phyloP scores from a whole-genome alignment of 2,113 vertebrate species.

The Rhinolophus sinicus region DNA sequence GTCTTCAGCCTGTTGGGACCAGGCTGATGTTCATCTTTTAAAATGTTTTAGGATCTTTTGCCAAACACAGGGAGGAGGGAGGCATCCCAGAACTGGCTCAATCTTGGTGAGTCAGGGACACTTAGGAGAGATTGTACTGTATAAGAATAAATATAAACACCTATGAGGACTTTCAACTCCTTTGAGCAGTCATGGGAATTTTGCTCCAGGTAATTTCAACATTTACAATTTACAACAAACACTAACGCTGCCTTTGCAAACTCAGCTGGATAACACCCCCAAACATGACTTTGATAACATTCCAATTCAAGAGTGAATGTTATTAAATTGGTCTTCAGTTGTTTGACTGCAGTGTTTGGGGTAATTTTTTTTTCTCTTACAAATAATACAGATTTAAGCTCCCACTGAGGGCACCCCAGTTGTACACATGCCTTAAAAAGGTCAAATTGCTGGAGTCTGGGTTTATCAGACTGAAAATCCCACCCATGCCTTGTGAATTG shows the following conservation, averaged over 20 bases:
- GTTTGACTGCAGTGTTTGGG: not conserved
- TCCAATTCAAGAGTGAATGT: constrained; percentile 4
- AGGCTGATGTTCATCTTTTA: not conserved
- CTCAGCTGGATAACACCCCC: not conserved
- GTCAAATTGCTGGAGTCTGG: constrained; percentile 20
- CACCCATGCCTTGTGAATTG: not conserved
- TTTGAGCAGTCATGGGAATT: not conserved
- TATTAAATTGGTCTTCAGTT: constrained; percentile 14
- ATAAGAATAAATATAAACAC: not conserved
- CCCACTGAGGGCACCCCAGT: not conserved
- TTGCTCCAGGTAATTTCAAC: constrained; percentile 38
- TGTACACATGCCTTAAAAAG: not conserved
- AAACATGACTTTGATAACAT: not conserved
- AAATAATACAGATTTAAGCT: constrained; percentile 11
- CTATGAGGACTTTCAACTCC: not conserved
- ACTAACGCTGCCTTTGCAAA: not conserved
- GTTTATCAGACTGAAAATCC: not conserved
- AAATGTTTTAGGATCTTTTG: not conserved
- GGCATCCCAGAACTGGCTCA: not conserved
- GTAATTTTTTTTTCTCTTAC: not conserved
- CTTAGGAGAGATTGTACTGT: not conserved
- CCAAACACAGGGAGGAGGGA: constrained; percentile 5
- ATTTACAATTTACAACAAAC: constrained; percentile 9
- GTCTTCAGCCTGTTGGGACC: not conserved
- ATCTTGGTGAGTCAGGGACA: not conserved